phyloP scores from a whole-genome alignment of 2,113 vertebrate species.

The Daubentonia madagascariensis region DNA sequence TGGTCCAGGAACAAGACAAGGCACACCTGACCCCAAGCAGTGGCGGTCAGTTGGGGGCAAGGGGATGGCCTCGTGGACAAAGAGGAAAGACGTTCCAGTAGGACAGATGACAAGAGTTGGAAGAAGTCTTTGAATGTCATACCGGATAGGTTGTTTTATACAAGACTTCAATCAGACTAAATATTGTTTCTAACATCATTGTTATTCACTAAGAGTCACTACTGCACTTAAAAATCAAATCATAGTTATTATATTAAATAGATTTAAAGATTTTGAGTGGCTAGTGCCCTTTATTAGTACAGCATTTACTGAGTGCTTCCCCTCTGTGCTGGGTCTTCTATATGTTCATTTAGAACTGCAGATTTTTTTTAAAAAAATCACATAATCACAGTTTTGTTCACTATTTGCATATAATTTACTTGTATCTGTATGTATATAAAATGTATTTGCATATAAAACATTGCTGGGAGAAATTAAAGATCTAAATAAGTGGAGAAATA shows the following conservation, averaged over 20 bases:
- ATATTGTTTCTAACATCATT: not conserved
- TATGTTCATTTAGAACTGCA: not conserved
- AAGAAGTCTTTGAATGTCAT: not conserved
- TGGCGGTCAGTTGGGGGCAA: not conserved
- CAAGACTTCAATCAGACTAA: not conserved
- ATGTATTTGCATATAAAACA: not conserved
- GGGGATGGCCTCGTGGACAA: not conserved
- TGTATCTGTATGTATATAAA: not conserved
- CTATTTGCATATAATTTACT: not conserved
- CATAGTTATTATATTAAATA: not conserved
- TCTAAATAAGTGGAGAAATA: not conserved
- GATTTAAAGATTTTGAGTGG: not conserved
- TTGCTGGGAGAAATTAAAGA: not conserved
- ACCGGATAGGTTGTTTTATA: not conserved
- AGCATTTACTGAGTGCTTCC: not conserved
- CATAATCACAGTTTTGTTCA: not conserved
- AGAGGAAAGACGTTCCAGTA: not conserved
- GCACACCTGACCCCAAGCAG: not conserved
- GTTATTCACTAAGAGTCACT: not conserved
- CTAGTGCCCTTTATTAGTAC: not conserved
- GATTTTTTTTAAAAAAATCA: not conserved
- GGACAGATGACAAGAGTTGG: accelerated
- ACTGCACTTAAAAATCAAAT: not conserved
- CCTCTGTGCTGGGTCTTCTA: not conserved
- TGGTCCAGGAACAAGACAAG: not conserved